A percentile compares a stretch with the other conserved stretches of the same genome.
These are phyloP conservation scores for Sphaerophoria rueppellii DNA, from an alignment of 2,888 invertebrate species.

Conservation along the genomic window DNA sequence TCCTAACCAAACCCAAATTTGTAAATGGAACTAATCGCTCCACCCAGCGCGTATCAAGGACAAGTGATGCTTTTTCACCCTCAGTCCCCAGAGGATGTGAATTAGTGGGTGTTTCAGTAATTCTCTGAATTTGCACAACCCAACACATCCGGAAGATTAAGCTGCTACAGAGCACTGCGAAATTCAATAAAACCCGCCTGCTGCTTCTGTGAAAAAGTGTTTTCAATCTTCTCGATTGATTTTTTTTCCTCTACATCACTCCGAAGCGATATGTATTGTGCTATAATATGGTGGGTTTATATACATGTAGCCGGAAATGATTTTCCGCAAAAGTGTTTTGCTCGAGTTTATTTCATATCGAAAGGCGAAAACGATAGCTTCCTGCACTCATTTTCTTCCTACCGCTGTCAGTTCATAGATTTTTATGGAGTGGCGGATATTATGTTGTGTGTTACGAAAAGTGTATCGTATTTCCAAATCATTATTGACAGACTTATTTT, in stretches of 20 bases:
- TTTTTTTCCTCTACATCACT: background rate
- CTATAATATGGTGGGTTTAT: constrained; percentile 20
- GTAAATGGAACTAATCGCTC: constrained; percentile 30
- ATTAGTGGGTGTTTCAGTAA: constrained; percentile 34
- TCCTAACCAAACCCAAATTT: background rate
- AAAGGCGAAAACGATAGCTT: constrained; percentile 41
- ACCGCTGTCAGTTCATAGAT: constrained; percentile 65
- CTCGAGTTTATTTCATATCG: constrained; percentile 69
- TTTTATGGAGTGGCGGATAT: constrained; percentile 70
- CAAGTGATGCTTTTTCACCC: constrained; percentile 33
- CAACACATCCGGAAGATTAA: constrained; percentile 33
- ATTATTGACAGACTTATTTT: constrained; percentile 76
- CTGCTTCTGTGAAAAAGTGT: constrained; percentile 51
- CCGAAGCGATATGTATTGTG: constrained; percentile 45
- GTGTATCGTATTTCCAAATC: constrained; percentile 76
- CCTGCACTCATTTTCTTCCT: constrained; percentile 54
- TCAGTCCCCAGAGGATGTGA: constrained; percentile 8
- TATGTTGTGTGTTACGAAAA: constrained; percentile 67
- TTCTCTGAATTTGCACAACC: constrained; percentile 26
- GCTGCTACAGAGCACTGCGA: constrained; percentile 45
- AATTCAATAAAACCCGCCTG: constrained; percentile 62
- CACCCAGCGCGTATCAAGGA: background rate
- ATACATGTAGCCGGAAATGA: constrained; percentile 70
- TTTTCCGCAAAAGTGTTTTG: constrained; percentile 71
- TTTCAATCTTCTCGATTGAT: constrained; percentile 3